Evolutionary conservation across 1,140 invertebrate genomes (phyloP), one percentile per base, ranked within the genome.

Genomic region (Bombus difficillimus): DNA sequence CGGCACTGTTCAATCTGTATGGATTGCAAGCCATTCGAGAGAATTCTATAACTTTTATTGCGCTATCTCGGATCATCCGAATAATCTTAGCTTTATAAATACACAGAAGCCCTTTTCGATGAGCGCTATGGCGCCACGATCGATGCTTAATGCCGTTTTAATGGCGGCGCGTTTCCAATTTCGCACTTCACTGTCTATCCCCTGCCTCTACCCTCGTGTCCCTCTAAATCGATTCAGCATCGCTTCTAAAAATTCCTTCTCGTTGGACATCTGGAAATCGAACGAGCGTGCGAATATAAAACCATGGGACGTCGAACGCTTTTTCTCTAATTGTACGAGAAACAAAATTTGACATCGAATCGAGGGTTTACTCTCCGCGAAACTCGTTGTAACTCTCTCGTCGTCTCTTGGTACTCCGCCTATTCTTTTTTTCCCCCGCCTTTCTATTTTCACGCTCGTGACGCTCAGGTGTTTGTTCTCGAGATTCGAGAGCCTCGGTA

Each of bases 401-500:
- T 28, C 37, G n/a, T 37, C 25, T 22, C 47, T 22, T 8, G 47
- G 5, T 78, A 8, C 34, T 69, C 66, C 32, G 22, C 22, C 34
- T 69, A 18, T 34, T 37, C 18, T 66, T 34, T 47, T 53, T 53
- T 18, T 0, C 0, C 15, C 5, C 18, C 18, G 47, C 6, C 18
- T 53, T 22, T 22, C 47, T 22, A 53, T 53, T 53, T 53, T 53
- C 47, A 53, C 47, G 64, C 25, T 53, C 62, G 59, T 41, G 39
- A 62, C 47, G 47, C 47, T 53, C 47, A 0, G 28, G 10, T 53
- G 41, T 79, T 79, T 69, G 77, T 79, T 68, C 77, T 68, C 43
- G 64, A 79, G 68, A 79, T 69, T 79, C 25, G 32, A 68, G 41
- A 79, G 77, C 41, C 43, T n/a, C 62, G 64, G 2, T 5, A 8